phyloP scores from a whole-genome alignment of 2,888 invertebrate genomes.

The Lepidocyrtinus sp. region DNA sequence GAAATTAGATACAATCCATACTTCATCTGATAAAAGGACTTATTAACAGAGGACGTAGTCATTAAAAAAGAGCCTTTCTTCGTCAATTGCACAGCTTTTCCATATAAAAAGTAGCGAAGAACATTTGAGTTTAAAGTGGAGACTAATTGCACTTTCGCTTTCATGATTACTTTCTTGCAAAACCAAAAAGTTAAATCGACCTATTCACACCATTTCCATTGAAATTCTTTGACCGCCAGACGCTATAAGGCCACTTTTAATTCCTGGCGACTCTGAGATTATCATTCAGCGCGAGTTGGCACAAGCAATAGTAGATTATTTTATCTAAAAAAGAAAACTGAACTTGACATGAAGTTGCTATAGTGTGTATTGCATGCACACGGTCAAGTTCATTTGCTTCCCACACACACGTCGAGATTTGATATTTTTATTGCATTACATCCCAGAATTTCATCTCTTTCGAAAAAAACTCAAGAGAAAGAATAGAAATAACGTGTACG shows the following conservation, averaged over 20 bases:
- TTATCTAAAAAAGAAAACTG: neutral
- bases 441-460: neutral
- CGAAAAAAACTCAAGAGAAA: neutral
- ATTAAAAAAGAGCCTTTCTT: neutral
- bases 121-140: neutral
- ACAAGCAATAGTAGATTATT: neutral
- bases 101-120: too few species aligned
- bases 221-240: neutral
- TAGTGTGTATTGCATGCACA: neutral
- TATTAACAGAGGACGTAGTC: neutral
- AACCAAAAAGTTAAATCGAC: neutral
- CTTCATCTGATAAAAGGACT: neutral
- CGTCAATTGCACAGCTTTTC: neutral
- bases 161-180: neutral
- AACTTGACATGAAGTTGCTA: slow-evolving; percentile 18
- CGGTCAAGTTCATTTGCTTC: slow-evolving; percentile 42
- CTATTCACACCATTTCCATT: neutral
- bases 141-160: neutral
- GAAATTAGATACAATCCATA: neutral
- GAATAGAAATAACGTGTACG: neutral
- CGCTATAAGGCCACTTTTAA: neutral
- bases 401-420: slow-evolving; percentile 1
- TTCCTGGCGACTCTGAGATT: too few species aligned
- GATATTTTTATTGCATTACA: slow-evolving; percentile 27
- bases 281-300: neutral